phyloP scores from a whole-genome alignment of 2,113 vertebrate species.

The Phalacrocorax carbo region DNA sequence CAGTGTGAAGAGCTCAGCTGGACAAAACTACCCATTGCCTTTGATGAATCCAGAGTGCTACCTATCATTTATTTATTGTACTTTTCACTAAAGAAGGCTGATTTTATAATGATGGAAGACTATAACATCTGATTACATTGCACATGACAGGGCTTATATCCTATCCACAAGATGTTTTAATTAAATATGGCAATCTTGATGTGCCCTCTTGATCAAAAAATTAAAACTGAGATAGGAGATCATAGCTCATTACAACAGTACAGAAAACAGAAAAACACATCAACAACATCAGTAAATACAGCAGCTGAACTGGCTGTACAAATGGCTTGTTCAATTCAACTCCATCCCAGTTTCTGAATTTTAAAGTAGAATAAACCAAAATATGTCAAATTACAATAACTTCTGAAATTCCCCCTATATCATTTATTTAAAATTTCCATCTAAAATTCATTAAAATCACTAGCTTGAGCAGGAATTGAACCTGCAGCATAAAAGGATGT shows the following conservation, averaged over 20 bases:
- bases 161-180: background rate
- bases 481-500: background rate
- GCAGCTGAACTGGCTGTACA: background rate
- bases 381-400: constrained; percentile 34
- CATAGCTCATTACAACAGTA: background rate
- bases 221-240: background rate
- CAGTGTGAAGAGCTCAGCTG: background rate
- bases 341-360: constrained; percentile 18
- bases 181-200: background rate
- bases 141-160: background rate
- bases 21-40: background rate
- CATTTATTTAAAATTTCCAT: constrained; percentile 55
- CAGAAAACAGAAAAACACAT: background rate
- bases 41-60: background rate
- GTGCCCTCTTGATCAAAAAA: background rate
- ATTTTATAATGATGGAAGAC: background rate
- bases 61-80: background rate
- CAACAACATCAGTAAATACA: background rate
- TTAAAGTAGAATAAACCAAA: constrained; percentile 45
- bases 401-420: constrained; percentile 24
- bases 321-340: constrained; percentile 6
- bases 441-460: constrained; percentile 55
- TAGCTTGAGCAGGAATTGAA: constrained; percentile 19
- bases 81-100: background rate
- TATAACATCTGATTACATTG: background rate